A percentile compares a stretch with the other conserved stretches of the same genome.
Evolutionary conservation across 1,140 invertebrate species (phyloP).

Genomic region (Aphidius gifuensis): DNA sequence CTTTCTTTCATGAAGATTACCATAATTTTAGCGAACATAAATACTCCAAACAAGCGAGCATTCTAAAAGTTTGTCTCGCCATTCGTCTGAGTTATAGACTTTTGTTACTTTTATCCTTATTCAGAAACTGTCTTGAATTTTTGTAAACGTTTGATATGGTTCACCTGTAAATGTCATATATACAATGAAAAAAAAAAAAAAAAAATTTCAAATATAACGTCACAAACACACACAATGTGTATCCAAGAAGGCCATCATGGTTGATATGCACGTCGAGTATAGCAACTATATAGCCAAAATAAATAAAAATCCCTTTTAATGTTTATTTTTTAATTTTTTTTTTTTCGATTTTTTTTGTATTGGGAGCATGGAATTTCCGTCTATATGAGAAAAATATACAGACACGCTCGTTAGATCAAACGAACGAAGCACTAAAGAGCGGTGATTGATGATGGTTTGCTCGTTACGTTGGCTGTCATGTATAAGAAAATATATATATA

Average conservation of each 20-base stretch:
- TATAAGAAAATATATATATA: constrained; percentile 20
- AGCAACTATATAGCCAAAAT: no score
- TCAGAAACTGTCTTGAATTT: no score
- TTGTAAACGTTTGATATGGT: no score
- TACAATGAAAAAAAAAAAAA: no score
- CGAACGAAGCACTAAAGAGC: constrained; percentile 10
- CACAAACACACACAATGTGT: no score
- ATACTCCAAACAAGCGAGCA: constrained; percentile 16
- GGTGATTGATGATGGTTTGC: constrained; percentile 18
- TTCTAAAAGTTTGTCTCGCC: background rate
- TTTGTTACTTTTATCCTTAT: background rate
- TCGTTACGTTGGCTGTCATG: constrained; percentile 18
- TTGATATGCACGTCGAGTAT: no score
- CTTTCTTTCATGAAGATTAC: constrained; percentile 23
- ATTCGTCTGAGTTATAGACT: constrained; percentile 22
- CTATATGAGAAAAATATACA: constrained; percentile 5
- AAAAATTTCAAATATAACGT: no score
- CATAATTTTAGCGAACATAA: constrained; percentile 24
- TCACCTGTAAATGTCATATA: no score
- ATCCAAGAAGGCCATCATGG: no score
- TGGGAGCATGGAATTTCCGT: constrained; percentile 17
- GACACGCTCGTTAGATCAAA: constrained; percentile 16
- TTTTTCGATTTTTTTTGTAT: background rate
- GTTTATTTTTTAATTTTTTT: no score
- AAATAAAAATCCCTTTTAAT: no score